Conservation (phyloP, 2,113 vertebrate species). For the Bungarus multicinctus region DNA sequence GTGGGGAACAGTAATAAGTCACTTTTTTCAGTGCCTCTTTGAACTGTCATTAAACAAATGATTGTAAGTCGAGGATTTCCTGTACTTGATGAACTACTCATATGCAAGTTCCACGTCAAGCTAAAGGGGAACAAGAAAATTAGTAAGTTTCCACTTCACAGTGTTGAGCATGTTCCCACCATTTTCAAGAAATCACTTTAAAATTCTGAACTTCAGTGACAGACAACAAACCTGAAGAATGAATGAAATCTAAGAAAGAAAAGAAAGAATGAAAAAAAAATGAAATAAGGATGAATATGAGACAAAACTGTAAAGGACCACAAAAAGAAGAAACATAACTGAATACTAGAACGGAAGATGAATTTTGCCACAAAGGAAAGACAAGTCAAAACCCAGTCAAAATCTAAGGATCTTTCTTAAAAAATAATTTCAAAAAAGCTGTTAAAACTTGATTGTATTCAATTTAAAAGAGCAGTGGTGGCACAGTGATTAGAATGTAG, state of each 20-base stretch:
- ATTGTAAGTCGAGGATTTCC: not conserved
- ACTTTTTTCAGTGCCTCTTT: not conserved
- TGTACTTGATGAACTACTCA: not conserved
- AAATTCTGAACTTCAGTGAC: not conserved
- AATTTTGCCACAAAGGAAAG: not conserved
- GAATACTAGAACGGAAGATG: not conserved
- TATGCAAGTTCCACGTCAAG: not conserved
- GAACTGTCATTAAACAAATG: not conserved
- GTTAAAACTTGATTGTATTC: not conserved
- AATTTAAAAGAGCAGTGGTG: not conserved
- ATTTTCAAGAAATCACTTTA: not conserved
- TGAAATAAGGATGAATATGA: not conserved
- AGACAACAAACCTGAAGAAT: not conserved
- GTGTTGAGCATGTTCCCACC: not conserved
- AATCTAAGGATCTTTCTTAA: not conserved
- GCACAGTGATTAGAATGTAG: too few relatives aligned
- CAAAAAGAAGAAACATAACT: not conserved
- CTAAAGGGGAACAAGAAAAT: not conserved
- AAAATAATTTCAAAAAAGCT: not conserved
- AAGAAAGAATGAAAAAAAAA: not conserved
- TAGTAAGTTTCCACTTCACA: not conserved
- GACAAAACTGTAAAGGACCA: not conserved
- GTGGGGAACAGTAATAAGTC: not conserved
- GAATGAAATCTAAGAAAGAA: not conserved
- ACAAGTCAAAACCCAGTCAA: not conserved